These are phyloP conservation scores for Chiloscyllium plagiosum DNA, from an alignment of 2,113 vertebrate genomes.

Conservation along the genomic window DNA sequence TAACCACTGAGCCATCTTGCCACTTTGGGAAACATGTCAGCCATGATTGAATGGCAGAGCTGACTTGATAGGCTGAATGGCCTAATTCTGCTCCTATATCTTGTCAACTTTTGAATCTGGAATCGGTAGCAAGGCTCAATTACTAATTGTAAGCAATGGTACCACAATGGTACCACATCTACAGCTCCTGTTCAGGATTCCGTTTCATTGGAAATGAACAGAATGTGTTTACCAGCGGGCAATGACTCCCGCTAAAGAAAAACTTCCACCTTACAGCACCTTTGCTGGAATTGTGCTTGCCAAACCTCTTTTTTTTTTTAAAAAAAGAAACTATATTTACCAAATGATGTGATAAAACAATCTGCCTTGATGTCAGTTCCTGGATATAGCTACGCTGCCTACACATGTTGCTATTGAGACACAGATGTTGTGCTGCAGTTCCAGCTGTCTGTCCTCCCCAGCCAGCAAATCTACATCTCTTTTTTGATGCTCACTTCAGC, in stretches of 20 bases:
- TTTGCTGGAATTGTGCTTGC: background rate
- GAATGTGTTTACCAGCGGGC: background rate
- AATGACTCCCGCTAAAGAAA: background rate
- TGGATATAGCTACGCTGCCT: background rate
- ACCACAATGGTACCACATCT: no score
- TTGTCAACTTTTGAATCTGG: no score
- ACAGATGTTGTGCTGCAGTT: background rate
- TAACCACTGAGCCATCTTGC: no score
- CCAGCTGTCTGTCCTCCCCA: constrained; percentile 9
- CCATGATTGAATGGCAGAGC: no score
- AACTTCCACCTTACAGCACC: background rate
- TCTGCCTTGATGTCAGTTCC: background rate
- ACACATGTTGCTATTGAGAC: background rate
- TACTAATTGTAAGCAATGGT: background rate
- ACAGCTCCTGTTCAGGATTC: background rate
- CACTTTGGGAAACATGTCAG: no score
- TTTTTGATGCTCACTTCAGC: background rate
- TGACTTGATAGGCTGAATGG: no score
- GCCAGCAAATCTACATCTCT: background rate
- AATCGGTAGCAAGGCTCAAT: background rate
- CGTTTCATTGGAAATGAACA: background rate
- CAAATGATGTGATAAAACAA: background rate
- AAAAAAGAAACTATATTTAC: background rate
- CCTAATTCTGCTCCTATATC: no score
- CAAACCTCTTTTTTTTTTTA: background rate